phyloP scores from a whole-genome alignment of 2,113 vertebrate genomes.

The Odocoileus virginianus region DNA sequence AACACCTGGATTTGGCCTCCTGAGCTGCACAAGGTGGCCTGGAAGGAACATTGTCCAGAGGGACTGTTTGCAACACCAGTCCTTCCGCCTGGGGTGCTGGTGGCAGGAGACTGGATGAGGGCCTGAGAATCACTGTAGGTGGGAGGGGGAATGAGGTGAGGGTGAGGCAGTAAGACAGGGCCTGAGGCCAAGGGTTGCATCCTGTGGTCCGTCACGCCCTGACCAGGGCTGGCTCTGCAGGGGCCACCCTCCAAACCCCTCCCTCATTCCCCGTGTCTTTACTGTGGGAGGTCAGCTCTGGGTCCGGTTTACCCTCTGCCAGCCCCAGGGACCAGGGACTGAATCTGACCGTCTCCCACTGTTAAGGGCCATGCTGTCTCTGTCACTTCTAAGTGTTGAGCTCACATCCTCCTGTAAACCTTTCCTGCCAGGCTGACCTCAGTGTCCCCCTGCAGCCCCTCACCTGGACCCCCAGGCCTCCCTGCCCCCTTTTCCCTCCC shows the following conservation, averaged over 20 bases:
- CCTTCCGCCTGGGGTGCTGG: not conserved
- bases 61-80: not conserved
- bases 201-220: rapidly evolving
- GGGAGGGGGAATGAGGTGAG: not conserved
- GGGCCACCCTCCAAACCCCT: not conserved
- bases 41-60: not conserved
- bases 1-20: not conserved
- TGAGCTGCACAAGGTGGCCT: not conserved
- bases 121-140: not conserved
- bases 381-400: not conserved
- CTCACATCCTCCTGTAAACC: not conserved
- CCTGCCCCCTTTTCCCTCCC: too few species aligned
- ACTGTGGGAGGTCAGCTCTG: not conserved
- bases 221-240: not conserved
- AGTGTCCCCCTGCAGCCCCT: not conserved
- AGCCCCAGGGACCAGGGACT: not conserved
- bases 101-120: not conserved
- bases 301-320: not conserved
- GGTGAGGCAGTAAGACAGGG: not conserved
- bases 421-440: not conserved
- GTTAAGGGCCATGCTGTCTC: not conserved
- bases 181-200: not conserved
- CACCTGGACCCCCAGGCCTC: not conserved
- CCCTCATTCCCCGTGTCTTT: not conserved
- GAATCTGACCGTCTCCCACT: not conserved